Conservation (phyloP, 2,888 invertebrate species). For the Eristalinus sepulchralis region DNA sequence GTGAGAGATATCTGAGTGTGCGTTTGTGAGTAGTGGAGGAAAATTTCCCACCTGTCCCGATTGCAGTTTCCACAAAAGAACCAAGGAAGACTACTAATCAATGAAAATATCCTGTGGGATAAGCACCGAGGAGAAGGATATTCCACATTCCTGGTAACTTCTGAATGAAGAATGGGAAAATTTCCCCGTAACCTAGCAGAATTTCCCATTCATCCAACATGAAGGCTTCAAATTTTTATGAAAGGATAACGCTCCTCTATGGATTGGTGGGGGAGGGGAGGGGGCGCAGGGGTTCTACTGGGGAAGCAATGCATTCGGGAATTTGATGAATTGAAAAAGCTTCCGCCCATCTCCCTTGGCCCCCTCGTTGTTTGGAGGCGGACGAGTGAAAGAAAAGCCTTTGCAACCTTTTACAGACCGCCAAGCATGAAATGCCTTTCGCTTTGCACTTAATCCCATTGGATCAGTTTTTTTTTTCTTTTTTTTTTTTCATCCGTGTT, state of each 20-base stretch:
- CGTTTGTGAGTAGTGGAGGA: not conserved
- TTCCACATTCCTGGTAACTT: not conserved
- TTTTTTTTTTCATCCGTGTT: not conserved
- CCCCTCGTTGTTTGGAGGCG: no score
- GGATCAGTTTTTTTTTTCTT: not conserved
- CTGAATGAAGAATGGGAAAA: constrained; percentile 31
- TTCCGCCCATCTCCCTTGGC: not conserved
- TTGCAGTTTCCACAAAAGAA: not conserved
- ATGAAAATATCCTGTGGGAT: constrained; percentile 66
- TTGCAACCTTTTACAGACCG: not conserved
- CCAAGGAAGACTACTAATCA: constrained; percentile 54
- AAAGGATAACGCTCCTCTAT: not conserved
- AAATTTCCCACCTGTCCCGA: not conserved
- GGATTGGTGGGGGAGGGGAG: not conserved
- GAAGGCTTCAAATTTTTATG: not conserved
- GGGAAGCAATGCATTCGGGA: not conserved
- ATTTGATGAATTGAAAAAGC: not conserved
- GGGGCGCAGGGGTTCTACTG: not conserved
- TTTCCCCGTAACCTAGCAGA: constrained; percentile 24
- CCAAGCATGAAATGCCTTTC: not conserved
- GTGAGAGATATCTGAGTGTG: not conserved
- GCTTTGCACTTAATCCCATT: not conserved
- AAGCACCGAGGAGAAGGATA: not conserved
- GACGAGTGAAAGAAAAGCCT: not conserved
- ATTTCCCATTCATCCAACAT: constrained; percentile 6